Evolutionary conservation across 2,113 vertebrate species (phyloP), one percentile per base, ranked within the genome.

Genomic region (Dicaeum eximium): DNA sequence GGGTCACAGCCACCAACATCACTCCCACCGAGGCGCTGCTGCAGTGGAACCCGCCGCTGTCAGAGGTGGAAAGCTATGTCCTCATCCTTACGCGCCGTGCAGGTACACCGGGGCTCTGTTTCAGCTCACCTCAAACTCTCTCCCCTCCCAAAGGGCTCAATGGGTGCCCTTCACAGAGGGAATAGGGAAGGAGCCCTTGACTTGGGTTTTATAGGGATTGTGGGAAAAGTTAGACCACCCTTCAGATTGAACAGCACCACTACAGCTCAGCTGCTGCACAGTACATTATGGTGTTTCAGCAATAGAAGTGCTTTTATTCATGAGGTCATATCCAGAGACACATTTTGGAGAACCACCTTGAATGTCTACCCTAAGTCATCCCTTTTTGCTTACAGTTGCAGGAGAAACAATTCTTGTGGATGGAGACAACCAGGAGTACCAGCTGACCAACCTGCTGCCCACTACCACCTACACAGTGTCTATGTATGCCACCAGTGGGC

Each of bases 331-430:
- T 12, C 21, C 77, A 51, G 15, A 66, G 62, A 22, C 20, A 48
- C 25, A 22, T 58, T 88, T 77, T 57, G 28, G 51, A 83, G 54
- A 75, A 54, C 9, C 4, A 28, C 42, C 6, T 51, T 28, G 27
- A 72, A 40, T 22, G 37, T 45, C 84, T 56, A 37, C 4, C 19
- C 18, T 61, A 90, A 75, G 9, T 58, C 58, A 45, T 50, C 27
- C 51, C 53, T 74, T 87, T 65, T 82, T 72, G 50, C 61, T 97
- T 95, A 87, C 93, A 99, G 99, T 98, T 90, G 98, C 98, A 50
- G 98, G 98, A 57, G 98, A 99, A 92, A 99, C 99, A 33, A 98
- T 99, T 94, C 96, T 99, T 2, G 99, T 99, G 88, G 99, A 99
- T 53, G 99, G 99, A 54, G 95, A 92, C 95, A 98, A 94, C 72